A percentile compares a stretch with the other conserved stretches of the same genome.
Conservation (phyloP, 1,140 invertebrate species). For the Drosophila persimilis region DNA sequence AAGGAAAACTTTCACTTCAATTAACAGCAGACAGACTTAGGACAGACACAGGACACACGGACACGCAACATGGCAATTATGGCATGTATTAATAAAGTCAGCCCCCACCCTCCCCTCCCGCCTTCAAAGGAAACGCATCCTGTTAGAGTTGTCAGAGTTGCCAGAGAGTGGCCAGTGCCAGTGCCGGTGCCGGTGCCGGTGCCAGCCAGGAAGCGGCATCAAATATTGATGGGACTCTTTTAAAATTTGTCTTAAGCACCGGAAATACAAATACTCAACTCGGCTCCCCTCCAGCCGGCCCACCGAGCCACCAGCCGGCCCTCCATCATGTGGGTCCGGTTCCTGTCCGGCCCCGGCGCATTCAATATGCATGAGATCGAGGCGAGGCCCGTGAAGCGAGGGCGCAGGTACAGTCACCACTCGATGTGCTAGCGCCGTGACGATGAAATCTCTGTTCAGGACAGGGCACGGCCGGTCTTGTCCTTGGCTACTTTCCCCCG, state of each 20-base stretch:
- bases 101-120: neutral
- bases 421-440: constrained; percentile 41
- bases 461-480: neutral
- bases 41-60: constrained; percentile 4
- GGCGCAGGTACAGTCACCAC: constrained; percentile 59
- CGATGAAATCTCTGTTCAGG: constrained; percentile 5
- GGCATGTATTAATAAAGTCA: constrained; percentile 30
- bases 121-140: constrained; percentile 19
- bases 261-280: constrained; percentile 68
- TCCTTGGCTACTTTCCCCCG: neutral
- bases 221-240: constrained; percentile 76
- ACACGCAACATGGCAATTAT: constrained; percentile 21
- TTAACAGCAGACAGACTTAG: constrained; percentile 45
- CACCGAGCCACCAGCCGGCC: neutral
- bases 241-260: constrained; percentile 80
- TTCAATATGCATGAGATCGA: constrained; percentile 62
- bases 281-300: neutral
- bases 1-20: constrained; percentile 50
- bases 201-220: constrained; percentile 65
- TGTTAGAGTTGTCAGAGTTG: constrained; percentile 37
- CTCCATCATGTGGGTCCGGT: constrained; percentile 18
- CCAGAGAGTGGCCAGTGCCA: constrained; percentile 15
- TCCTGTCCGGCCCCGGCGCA: constrained; percentile 47
- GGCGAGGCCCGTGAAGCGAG: constrained; percentile 5
- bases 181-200: constrained; percentile 16